phyloP scores from a whole-genome alignment of 2,797 vertebrate genomes.

The Sebastes itinus region DNA sequence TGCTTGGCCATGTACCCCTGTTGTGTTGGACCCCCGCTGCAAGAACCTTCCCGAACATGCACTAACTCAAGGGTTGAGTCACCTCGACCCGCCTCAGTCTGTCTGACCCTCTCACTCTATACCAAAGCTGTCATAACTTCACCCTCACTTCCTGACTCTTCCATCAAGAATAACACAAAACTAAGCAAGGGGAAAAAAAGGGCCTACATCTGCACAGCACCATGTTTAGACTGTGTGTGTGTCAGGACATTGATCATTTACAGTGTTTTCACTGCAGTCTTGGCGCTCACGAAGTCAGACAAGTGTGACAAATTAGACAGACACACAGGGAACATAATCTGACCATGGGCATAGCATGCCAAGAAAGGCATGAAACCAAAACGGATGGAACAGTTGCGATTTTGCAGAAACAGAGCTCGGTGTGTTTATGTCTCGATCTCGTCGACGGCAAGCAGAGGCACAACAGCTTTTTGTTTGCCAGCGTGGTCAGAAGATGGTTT shows the following conservation, averaged over 20 bases:
- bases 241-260: conserved; percentile 33
- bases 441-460: conserved; percentile 36
- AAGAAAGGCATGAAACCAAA: conserved; percentile 43
- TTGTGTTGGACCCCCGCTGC: neutral
- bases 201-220: neutral
- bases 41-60: conserved; percentile 10
- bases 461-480: conserved; percentile 73
- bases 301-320: conserved; percentile 49
- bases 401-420: conserved; percentile 20
- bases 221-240: neutral
- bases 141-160: conserved; percentile 1
- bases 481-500: conserved; percentile 75
- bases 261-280: conserved; percentile 18
- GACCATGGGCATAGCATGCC: conserved; percentile 28
- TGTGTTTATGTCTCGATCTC: conserved; percentile 34
- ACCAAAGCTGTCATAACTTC: conserved; percentile 5
- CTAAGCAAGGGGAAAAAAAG: neutral
- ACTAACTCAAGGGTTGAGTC: conserved; percentile 5
- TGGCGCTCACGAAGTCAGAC: conserved; percentile 17
- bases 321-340: conserved; percentile 36
- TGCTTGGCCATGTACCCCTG: conserved; percentile 17
- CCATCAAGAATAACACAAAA: neutral
- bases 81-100: conserved; percentile 1
- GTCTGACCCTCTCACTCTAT: neutral
- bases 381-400: conserved; percentile 46